Percentiles rank a stretch among this genome's conserved stretches.
phyloP scores from a whole-genome alignment of 2,113 vertebrate genomes.

The Oreocharis arfaki region DNA sequence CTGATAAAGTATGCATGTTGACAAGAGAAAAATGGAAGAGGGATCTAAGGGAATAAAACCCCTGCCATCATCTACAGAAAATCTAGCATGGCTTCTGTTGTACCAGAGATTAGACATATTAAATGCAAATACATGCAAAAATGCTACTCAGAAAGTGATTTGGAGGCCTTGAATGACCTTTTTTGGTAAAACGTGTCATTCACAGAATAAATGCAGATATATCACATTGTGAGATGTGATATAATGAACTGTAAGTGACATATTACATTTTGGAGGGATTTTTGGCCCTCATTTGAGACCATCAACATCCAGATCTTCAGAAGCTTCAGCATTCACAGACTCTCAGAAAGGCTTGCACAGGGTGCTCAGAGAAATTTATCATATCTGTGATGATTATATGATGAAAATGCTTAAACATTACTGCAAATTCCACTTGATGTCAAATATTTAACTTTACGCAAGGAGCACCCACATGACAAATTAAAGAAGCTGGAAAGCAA shows the following conservation, averaged over 20 bases:
- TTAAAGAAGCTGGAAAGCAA: not conserved
- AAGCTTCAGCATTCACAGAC: not conserved
- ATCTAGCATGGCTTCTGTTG: not conserved
- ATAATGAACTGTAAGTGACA: not conserved
- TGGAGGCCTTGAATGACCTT: not conserved
- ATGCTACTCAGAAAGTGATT: not conserved
- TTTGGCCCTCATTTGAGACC: not conserved
- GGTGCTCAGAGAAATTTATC: not conserved
- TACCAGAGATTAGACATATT: not conserved
- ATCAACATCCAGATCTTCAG: not conserved
- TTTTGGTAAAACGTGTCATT: not conserved
- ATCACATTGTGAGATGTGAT: not conserved
- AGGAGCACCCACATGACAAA: not conserved
- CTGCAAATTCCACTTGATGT: not conserved
- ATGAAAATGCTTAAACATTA: not conserved
- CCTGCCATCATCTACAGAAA: not conserved
- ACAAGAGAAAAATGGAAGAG: not conserved
- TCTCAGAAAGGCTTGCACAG: not conserved
- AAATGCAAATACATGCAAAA: not conserved
- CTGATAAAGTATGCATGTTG: not conserved
- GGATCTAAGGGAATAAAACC: not conserved
- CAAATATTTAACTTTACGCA: not conserved
- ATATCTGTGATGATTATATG: not conserved
- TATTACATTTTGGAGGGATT: not conserved
- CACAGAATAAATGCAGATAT: not conserved